phyloP scores from a whole-genome alignment of 2,888 invertebrate species.

The Teleogryllus oceanicus region DNA sequence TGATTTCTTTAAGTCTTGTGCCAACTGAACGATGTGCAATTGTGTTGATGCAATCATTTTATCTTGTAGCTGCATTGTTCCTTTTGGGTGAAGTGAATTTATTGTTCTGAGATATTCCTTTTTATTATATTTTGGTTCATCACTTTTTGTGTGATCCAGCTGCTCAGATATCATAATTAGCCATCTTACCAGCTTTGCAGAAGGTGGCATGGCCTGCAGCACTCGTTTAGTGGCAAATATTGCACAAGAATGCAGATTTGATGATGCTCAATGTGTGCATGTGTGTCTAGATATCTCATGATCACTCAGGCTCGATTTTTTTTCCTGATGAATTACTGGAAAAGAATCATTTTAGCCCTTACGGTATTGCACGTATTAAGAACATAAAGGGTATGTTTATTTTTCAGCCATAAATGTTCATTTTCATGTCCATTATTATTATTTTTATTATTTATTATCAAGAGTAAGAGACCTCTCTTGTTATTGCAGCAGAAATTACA shows the following conservation, averaged over 20 bases:
- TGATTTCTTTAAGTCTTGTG: slow-evolving; percentile 11
- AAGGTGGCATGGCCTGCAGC: slow-evolving; percentile 18
- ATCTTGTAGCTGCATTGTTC: slow-evolving; percentile 9
- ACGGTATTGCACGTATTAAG: background rate
- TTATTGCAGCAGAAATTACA: background rate
- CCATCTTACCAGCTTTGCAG: slow-evolving; percentile 6
- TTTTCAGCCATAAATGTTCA: slow-evolving; percentile 11
- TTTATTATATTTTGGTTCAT: too few relatives aligned
- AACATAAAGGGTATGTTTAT: slow-evolving; percentile 3
- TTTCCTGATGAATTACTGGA: background rate
- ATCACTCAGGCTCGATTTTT: background rate
- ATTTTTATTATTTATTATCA: slow-evolving; percentile 4
- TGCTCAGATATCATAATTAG: background rate
- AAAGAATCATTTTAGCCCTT: background rate
- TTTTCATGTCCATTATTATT: background rate
- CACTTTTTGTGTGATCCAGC: background rate
- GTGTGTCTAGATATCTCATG: slow-evolving; percentile 1
- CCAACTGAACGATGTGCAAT: slow-evolving; percentile 10
- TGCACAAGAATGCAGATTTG: slow-evolving; percentile 10
- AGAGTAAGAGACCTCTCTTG: slow-evolving; percentile 2
- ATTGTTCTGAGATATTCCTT: background rate
- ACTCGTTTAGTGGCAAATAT: slow-evolving; percentile 10
- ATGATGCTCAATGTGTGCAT: slow-evolving; percentile 11
- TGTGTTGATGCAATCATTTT: background rate
- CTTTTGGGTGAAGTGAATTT: slow-evolving; percentile 1